These are phyloP conservation scores for Coptodon rendalli DNA, from an alignment of 2,113 vertebrate species.

Conservation along the genomic window DNA sequence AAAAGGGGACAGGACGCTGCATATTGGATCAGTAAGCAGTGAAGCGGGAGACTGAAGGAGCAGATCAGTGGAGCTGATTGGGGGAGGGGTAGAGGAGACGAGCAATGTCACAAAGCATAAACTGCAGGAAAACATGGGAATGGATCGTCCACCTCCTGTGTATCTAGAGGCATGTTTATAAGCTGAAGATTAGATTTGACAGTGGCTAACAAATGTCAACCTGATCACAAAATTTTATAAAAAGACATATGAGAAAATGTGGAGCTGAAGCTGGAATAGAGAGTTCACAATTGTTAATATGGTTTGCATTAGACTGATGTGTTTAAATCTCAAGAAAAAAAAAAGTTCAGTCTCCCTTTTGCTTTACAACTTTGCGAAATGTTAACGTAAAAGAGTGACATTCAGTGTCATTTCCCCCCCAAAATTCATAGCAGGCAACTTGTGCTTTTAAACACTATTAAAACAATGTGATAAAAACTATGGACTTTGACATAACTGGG, in stretches of 20 bases:
- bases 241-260: background rate
- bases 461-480: background rate
- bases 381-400: background rate
- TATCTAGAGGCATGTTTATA: background rate
- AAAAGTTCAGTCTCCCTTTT: background rate
- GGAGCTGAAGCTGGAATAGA: background rate
- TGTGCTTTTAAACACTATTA: background rate
- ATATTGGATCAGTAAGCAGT: background rate
- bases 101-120: background rate
- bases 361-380: background rate
- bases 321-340: background rate
- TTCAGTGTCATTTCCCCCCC: rapidly evolving
- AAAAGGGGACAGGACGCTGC: background rate
- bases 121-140: background rate
- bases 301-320: background rate
- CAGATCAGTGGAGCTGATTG: background rate
- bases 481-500: background rate
- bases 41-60: background rate
- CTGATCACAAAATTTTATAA: background rate
- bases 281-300: background rate
- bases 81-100: background rate
- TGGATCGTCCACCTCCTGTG: background rate
- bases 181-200: background rate
- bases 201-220: background rate
- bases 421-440: background rate